These are phyloP conservation scores for Nomada goodeniana DNA, from an alignment of 2,888 invertebrate species.

Conservation along the genomic window DNA sequence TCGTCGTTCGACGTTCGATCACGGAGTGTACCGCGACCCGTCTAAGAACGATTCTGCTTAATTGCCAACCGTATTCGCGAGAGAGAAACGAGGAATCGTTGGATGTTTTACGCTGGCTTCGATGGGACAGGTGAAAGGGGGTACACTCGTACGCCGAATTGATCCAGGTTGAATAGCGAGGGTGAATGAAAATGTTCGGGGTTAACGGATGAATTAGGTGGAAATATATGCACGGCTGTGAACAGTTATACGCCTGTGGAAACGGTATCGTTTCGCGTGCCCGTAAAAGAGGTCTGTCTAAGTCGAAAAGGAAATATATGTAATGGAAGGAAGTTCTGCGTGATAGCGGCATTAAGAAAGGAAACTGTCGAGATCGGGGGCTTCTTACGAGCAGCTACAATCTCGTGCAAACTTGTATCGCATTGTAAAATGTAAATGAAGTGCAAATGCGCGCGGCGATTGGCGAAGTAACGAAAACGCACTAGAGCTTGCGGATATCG, in stretches of 20 bases:
- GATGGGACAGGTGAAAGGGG: too few species aligned
- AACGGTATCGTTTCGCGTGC: not conserved
- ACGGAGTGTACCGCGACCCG: not conserved
- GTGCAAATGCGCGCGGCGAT: not conserved
- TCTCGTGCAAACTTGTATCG: too few species aligned
- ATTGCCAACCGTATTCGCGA: not conserved
- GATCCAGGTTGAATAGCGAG: not conserved
- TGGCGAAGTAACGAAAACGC: not conserved
- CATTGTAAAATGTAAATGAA: slow-evolving; percentile 11
- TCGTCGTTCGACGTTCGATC: slow-evolving; percentile 55
- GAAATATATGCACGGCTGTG: not conserved
- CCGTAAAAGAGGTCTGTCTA: not conserved
- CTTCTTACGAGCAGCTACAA: not conserved
- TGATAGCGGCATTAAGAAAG: not conserved
- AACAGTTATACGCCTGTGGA: not conserved
- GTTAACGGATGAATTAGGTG: too few species aligned
- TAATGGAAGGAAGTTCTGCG: not conserved
- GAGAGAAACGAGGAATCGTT: too few species aligned
- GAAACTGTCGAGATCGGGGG: not conserved
- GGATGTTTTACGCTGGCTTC: too few species aligned
- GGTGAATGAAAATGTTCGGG: not conserved
- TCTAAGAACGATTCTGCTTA: not conserved
- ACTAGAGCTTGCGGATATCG: not conserved
- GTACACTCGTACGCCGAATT: too few species aligned
- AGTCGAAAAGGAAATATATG: not conserved